Conservation (phyloP, 2,113 vertebrate species). For the Polypterus senegalus region DNA sequence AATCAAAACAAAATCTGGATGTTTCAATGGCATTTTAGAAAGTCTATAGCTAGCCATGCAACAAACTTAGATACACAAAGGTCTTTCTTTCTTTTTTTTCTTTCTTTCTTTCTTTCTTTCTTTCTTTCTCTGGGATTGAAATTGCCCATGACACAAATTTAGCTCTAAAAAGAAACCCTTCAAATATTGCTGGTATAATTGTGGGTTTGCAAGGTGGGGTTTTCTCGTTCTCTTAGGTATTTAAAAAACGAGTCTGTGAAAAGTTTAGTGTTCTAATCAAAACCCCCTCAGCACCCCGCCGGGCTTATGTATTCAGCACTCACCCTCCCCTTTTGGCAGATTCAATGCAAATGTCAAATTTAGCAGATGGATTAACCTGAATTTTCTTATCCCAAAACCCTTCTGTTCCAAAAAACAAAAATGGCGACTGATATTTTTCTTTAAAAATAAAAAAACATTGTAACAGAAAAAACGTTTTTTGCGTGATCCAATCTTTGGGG, state of each 20-base stretch:
- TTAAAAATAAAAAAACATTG: too few relatives aligned
- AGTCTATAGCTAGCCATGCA: slow-evolving; percentile 1
- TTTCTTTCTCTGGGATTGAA: neutral
- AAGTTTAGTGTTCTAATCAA: slow-evolving; percentile 38
- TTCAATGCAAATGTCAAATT: slow-evolving; percentile 48
- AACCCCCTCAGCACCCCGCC: slow-evolving; percentile 28
- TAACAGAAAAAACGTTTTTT: slow-evolving; percentile 13
- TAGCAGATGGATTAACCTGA: slow-evolving; percentile 57
- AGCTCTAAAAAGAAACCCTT: slow-evolving; percentile 9
- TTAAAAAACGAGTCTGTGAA: slow-evolving; percentile 31
- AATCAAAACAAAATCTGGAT: too few relatives aligned
- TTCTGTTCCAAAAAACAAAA: slow-evolving; percentile 43
- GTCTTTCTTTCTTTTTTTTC: neutral
- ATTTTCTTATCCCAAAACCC: slow-evolving; percentile 42
- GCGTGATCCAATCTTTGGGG: neutral
- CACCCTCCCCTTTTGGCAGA: slow-evolving; percentile 32
- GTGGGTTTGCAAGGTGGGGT: slow-evolving; percentile 16
- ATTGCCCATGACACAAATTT: too few relatives aligned
- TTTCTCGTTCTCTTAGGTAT: slow-evolving; percentile 27
- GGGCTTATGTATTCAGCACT: slow-evolving; percentile 40
- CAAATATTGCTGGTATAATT: slow-evolving; percentile 19
- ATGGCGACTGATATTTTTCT: too few relatives aligned
- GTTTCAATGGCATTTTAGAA: slow-evolving; percentile 18
- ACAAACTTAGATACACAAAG: neutral
- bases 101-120: neutral